Percentiles rank a stretch among this genome's conserved stretches.
Evolutionary conservation across 2,113 vertebrate genomes (phyloP).

Genomic region (Apteryx mantelli): DNA sequence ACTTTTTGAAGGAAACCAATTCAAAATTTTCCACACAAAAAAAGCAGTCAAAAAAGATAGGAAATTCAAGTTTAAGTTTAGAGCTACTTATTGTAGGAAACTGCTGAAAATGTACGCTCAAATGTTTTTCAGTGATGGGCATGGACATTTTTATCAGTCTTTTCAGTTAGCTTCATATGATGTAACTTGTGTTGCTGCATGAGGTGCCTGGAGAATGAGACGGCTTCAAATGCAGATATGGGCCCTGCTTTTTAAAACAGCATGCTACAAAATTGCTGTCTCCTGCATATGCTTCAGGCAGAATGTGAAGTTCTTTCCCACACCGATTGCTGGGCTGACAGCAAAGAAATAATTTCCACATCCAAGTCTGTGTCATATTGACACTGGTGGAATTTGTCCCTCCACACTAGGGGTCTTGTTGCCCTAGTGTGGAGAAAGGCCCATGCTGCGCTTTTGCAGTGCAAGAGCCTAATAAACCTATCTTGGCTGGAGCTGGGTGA

Average conservation of each 20-base stretch:
- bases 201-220: not conserved
- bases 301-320: not conserved
- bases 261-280: not conserved
- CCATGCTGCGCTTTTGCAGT: not conserved
- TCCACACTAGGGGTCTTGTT: not conserved
- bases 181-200: not conserved
- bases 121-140: too few species aligned
- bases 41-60: too few species aligned
- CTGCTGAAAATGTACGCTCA: too few species aligned
- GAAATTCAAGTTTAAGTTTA: too few species aligned
- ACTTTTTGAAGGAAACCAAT: too few species aligned
- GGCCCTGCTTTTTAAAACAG: not conserved
- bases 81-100: too few species aligned
- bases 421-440: not conserved
- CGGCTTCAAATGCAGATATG: not conserved
- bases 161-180: not conserved
- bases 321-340: not conserved
- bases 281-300: not conserved
- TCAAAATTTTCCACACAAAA: too few species aligned
- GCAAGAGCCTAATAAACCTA: too few species aligned
- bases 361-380: too few species aligned
- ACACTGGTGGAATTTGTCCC: not conserved
- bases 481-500: not conserved
- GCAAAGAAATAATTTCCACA: not conserved
- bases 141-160: too few species aligned